Percentiles rank a stretch among this genome's conserved stretches.
Evolutionary conservation across 2,888 invertebrate species (phyloP).

Genomic region (Spicauda simplicius): DNA sequence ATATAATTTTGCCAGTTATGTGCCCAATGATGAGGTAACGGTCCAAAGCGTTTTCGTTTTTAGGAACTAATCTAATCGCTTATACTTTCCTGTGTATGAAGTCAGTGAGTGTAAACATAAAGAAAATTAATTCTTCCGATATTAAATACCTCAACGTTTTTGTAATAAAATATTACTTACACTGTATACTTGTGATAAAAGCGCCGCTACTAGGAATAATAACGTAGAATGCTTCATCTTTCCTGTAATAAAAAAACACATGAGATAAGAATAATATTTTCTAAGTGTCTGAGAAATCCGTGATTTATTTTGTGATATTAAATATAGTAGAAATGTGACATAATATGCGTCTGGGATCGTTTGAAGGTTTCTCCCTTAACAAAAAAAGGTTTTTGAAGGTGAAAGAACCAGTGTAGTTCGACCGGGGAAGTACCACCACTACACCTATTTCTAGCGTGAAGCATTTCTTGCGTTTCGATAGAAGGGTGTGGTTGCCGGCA

Average conservation of each 20-base stretch:
- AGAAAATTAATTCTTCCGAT: too few relatives aligned
- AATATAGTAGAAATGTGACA: too few relatives aligned
- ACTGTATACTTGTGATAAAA: constrained; percentile 41
- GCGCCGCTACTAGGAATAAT: constrained; percentile 40
- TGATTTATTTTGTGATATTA: too few relatives aligned
- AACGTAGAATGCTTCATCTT: constrained; percentile 43
- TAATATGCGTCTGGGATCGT: too few relatives aligned
- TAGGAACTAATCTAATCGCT: not conserved
- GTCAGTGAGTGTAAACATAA: not conserved
- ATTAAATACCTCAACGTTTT: not conserved
- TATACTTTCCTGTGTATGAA: not conserved
- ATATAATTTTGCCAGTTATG: not conserved
- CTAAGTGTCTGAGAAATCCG: not conserved
- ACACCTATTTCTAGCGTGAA: too few relatives aligned
- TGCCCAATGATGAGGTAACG: not conserved
- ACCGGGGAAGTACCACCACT: too few relatives aligned
- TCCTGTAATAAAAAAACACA: constrained; percentile 44
- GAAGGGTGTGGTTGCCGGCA: too few relatives aligned
- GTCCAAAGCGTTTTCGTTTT: not conserved
- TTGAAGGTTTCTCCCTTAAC: too few relatives aligned
- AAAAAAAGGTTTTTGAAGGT: too few relatives aligned
- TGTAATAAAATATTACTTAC: constrained; percentile 43
- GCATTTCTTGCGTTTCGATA: too few relatives aligned
- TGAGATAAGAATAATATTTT: not conserved
- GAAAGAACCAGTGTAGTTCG: too few relatives aligned